Percentiles rank a stretch among this genome's conserved stretches.
Evolutionary conservation across 1,140 invertebrate genomes (phyloP).

Genomic region (Stenopsyche tienmushanensis): DNA sequence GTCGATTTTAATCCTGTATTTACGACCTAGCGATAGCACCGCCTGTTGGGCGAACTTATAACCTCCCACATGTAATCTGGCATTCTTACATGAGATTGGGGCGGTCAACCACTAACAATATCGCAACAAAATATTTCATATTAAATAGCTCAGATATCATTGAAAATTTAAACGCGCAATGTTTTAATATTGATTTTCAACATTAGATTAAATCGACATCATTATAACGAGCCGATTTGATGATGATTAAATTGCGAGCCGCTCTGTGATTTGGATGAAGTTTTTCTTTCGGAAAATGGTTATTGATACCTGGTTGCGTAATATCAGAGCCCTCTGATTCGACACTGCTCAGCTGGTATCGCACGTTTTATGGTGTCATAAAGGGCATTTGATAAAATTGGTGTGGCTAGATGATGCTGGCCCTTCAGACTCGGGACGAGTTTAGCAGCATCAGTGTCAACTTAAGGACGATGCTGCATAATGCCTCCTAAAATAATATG

Average conservation of each 20-base stretch:
- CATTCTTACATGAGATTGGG: not conserved
- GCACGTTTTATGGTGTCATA: constrained; percentile 39
- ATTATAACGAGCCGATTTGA: too few relatives aligned
- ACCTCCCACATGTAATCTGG: not conserved
- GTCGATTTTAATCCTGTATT: constrained; percentile 38
- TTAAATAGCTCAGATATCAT: too few relatives aligned
- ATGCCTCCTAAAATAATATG: too few relatives aligned
- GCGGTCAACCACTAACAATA: too few relatives aligned
- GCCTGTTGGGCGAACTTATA: not conserved
- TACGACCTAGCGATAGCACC: constrained; percentile 27
- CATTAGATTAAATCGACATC: too few relatives aligned
- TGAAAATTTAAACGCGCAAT: not conserved
- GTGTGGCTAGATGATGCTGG: constrained; percentile 20
- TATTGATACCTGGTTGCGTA: not conserved
- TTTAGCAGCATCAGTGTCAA: constrained; percentile 6
- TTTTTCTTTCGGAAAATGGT: not conserved
- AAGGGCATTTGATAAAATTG: constrained; percentile 42
- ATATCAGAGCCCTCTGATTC: constrained; percentile 1
- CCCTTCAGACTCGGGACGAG: constrained; percentile 10
- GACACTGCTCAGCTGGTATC: constrained; percentile 34
- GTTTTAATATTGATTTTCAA: too few relatives aligned
- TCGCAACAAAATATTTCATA: too few relatives aligned
- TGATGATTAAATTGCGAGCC: too few relatives aligned
- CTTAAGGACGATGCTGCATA: not conserved
- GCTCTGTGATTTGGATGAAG: too few relatives aligned